A percentile compares a stretch with the other conserved stretches of the same genome.
Evolutionary conservation across 2,797 vertebrate genomes (phyloP).

Genomic region (Bradypus variegatus): DNA sequence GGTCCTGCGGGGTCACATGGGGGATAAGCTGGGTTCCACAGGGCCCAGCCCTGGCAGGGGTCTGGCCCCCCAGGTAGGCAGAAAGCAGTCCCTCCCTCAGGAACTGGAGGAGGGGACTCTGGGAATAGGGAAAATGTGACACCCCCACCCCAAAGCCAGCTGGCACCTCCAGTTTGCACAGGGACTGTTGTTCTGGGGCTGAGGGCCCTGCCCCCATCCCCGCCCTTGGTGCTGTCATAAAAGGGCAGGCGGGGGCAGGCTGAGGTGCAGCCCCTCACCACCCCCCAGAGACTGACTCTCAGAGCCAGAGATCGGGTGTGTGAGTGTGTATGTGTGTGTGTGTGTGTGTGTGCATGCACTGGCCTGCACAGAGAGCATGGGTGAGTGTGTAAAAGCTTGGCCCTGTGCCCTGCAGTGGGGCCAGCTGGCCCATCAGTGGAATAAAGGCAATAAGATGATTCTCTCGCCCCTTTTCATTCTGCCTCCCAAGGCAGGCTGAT

Average conservation of each 20-base stretch:
- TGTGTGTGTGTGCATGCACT: slow-evolving; percentile 65
- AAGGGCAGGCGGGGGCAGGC: slow-evolving; percentile 60
- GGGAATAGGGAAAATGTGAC: slow-evolving; percentile 44
- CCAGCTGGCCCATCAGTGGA: slow-evolving; percentile 65
- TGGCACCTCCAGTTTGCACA: slow-evolving; percentile 77
- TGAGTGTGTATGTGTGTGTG: slow-evolving; percentile 67
- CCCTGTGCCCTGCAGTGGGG: slow-evolving; percentile 43
- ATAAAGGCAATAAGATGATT: slow-evolving; percentile 81
- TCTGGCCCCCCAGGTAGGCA: slow-evolving; percentile 72
- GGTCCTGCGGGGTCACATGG: slow-evolving; percentile 60
- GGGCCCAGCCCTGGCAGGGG: slow-evolving; percentile 66
- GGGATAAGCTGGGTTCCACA: slow-evolving; percentile 55
- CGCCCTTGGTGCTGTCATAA: slow-evolving; percentile 66
- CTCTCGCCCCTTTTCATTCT: slow-evolving; percentile 43
- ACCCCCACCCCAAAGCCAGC: slow-evolving; percentile 41
- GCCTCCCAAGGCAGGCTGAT: background rate
- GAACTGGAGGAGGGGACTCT: slow-evolving; percentile 54
- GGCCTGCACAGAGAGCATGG: slow-evolving; percentile 69
- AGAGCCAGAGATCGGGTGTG: slow-evolving; percentile 73
- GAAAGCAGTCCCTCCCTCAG: slow-evolving; percentile 56
- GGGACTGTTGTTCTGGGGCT: slow-evolving; percentile 69
- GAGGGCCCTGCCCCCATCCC: slow-evolving; percentile 53
- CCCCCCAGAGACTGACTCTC: slow-evolving; percentile 69
- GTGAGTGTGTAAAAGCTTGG: slow-evolving; percentile 55
- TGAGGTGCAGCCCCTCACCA: slow-evolving; percentile 43